Percentiles rank a stretch among this genome's conserved stretches.
Evolutionary conservation across 2,888 invertebrate genomes (phyloP).

Genomic region (Chymomyza procnemis): DNA sequence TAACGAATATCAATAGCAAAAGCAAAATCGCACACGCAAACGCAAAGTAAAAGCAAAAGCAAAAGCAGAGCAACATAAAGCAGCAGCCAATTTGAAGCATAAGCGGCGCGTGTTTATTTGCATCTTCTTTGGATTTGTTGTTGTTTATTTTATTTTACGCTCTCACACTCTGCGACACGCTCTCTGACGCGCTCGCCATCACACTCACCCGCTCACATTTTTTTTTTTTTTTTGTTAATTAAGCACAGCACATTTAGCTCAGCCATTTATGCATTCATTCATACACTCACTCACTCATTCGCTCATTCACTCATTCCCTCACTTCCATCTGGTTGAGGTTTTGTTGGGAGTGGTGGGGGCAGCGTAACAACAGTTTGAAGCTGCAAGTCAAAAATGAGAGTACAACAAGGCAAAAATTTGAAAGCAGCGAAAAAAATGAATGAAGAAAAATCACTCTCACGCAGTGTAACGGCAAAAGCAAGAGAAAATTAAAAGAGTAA

Average conservation of each 20-base stretch:
- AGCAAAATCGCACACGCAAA: background rate
- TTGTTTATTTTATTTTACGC: constrained; percentile 7
- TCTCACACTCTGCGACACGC: background rate
- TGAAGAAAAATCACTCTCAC: background rate
- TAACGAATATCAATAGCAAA: constrained; percentile 9
- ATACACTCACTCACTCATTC: constrained; percentile 4
- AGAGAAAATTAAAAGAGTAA: constrained; percentile 24
- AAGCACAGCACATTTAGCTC: constrained; percentile 62
- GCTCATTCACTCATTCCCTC: constrained; percentile 21
- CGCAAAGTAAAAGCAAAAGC: background rate
- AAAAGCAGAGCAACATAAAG: background rate
- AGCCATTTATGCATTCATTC: constrained; percentile 32
- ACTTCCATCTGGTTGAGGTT: background rate
- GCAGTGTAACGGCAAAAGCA: background rate
- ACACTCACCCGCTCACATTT: no score
- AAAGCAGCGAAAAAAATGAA: background rate
- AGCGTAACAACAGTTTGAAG: constrained; percentile 55
- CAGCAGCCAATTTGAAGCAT: constrained; percentile 55
- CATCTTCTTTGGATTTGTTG: constrained; percentile 41
- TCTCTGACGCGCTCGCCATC: background rate
- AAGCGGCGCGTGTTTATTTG: constrained; percentile 50
- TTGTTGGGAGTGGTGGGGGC: no score
- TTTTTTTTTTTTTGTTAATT: constrained; percentile 58
- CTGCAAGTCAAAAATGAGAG: constrained; percentile 57
- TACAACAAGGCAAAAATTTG: background rate